Percentiles rank a stretch among this genome's conserved stretches.
These are phyloP conservation scores for Chrysina gloriosa DNA, from an alignment of 2,888 invertebrate genomes.

Conservation along the genomic window DNA sequence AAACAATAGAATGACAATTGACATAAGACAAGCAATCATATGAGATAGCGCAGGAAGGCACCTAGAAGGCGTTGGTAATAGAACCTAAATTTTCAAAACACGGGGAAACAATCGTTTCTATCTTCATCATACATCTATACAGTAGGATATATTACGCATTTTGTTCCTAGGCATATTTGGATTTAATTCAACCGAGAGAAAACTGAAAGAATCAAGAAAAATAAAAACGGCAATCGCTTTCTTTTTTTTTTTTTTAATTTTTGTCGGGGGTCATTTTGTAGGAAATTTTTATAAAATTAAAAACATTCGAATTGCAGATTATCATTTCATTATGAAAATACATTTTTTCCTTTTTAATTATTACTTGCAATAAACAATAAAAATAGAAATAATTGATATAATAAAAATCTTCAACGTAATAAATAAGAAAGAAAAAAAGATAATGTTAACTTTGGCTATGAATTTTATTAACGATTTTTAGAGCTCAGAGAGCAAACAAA, in stretches of 20 bases:
- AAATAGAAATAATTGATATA: conserved; percentile 45
- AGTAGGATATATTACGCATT: too few species aligned
- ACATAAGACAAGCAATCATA: conserved; percentile 50
- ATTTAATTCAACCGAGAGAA: too few species aligned
- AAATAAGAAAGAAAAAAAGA: conserved; percentile 60
- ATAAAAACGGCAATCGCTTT: too few species aligned
- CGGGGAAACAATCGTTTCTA: neutral
- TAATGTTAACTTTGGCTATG: conserved; percentile 64
- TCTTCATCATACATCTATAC: neutral
- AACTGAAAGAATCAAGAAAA: too few species aligned
- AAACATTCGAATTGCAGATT: too few species aligned
- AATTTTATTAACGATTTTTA: conserved; percentile 51
- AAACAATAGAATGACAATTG: conserved; percentile 51
- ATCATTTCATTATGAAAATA: conserved; percentile 36
- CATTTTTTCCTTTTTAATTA: conserved; percentile 40
- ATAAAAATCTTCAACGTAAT: conserved; percentile 54
- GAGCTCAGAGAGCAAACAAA: conserved; percentile 51
- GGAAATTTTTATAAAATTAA: neutral
- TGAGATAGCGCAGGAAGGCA: conserved; percentile 55
- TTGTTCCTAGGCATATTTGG: too few species aligned
- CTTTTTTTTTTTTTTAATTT: too few species aligned
- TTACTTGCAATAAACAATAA: conserved; percentile 43
- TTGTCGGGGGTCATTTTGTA: too few species aligned
- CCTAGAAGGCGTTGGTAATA: conserved; percentile 57
- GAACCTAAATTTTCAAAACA: conserved; percentile 37